Percentiles rank a stretch among this genome's conserved stretches.
Evolutionary conservation across 2,113 vertebrate species (phyloP).

Genomic region (Poeciliopsis retropinna): DNA sequence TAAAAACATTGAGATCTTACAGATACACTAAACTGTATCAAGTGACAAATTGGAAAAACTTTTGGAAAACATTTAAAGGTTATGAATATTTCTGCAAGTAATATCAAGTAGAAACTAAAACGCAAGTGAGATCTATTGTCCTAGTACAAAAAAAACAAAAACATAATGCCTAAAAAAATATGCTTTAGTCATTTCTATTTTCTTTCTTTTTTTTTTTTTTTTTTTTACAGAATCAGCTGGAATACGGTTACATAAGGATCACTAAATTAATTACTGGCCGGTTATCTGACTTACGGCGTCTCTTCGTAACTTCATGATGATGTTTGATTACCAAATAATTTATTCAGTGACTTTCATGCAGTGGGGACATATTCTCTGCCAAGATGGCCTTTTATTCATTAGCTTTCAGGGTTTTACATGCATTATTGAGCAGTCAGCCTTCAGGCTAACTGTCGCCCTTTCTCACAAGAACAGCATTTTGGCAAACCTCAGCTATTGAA

Average conservation of each 20-base stretch:
- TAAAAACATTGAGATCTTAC: no score
- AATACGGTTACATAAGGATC: constrained; percentile 5
- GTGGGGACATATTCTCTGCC: constrained; percentile 37
- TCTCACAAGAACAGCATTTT: constrained; percentile 4
- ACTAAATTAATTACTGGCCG: constrained; percentile 20
- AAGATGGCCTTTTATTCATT: constrained; percentile 47
- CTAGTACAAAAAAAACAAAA: neutral
- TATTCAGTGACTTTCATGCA: constrained; percentile 29
- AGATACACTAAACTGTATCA: no score
- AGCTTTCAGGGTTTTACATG: constrained; percentile 27
- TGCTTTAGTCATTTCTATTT: neutral
- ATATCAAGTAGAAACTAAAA: neutral
- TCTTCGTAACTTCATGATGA: constrained; percentile 26
- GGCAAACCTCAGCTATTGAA: constrained; percentile 1
- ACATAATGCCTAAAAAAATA: neutral
- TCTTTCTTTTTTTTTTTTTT: neutral
- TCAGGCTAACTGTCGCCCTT: constrained; percentile 25
- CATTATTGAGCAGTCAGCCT: constrained; percentile 52
- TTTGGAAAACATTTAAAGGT: no score
- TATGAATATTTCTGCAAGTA: no score
- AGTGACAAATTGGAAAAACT: no score
- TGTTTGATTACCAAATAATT: constrained; percentile 46
- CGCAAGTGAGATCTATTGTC: neutral
- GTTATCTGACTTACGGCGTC: constrained; percentile 11
- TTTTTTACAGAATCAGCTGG: neutral